Percentiles rank a stretch among this genome's conserved stretches.
Conservation (phyloP, 2,113 vertebrate species). For the Cariama cristata region DNA sequence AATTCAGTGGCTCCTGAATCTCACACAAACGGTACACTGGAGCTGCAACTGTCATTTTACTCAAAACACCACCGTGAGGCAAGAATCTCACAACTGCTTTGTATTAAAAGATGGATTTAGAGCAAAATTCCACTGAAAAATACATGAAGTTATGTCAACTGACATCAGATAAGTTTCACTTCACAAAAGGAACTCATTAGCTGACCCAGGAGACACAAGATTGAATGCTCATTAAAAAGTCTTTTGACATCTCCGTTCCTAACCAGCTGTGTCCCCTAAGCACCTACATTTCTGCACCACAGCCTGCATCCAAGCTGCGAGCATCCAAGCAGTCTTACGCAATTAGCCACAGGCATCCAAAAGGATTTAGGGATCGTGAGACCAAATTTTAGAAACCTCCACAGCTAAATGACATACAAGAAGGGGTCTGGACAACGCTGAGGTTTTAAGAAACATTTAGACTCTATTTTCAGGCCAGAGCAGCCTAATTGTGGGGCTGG, state of each 20-base stretch:
- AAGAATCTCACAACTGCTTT: neutral
- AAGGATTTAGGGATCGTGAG: neutral
- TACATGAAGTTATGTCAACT: neutral
- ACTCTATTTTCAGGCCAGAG: neutral
- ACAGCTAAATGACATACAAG: neutral
- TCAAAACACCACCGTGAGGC: neutral
- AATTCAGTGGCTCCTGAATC: neutral
- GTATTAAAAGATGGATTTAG: conserved; percentile 2
- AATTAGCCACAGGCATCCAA: neutral
- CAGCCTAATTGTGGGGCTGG: neutral
- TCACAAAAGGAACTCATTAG: neutral
- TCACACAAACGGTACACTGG: neutral
- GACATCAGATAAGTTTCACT: neutral
- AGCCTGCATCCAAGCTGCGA: neutral
- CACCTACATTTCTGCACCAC: neutral
- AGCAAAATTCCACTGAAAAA: conserved; percentile 27
- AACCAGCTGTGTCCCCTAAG: neutral
- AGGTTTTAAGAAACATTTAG: neutral
- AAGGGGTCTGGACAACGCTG: neutral
- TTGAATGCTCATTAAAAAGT: neutral
- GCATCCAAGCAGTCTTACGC: neutral
- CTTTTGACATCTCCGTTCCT: neutral
- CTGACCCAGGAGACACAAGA: neutral
- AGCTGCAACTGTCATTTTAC: neutral
- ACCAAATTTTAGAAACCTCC: neutral